phyloP scores from a whole-genome alignment of 2,113 vertebrate genomes.

The Steatornis caripensis region DNA sequence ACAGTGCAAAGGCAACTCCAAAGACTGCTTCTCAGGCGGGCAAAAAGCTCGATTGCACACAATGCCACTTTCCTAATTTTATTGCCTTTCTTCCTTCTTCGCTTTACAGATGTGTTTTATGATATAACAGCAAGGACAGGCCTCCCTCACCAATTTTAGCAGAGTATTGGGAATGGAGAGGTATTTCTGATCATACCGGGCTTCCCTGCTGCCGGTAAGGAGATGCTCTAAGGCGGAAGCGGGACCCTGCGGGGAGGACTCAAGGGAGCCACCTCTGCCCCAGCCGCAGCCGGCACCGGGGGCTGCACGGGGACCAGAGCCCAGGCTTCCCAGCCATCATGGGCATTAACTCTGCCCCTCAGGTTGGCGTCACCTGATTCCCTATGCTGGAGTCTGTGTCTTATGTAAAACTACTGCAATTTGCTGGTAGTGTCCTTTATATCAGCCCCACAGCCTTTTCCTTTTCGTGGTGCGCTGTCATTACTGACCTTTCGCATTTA shows the following conservation, averaged over 20 bases:
- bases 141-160: background rate
- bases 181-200: background rate
- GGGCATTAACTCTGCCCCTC: background rate
- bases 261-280: background rate
- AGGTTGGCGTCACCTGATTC: background rate
- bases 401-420: background rate
- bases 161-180: background rate
- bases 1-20: background rate
- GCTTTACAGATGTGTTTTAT: background rate
- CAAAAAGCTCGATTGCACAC: background rate
- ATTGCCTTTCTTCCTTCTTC: background rate
- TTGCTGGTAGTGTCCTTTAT: background rate
- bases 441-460: background rate
- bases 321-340: accelerated
- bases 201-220: background rate
- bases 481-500: background rate
- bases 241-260: background rate
- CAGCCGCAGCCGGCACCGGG: background rate
- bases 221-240: background rate
- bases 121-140: background rate
- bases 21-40: background rate
- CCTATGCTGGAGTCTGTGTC: background rate
- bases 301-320: background rate
- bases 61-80: background rate
- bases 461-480: accelerated